A percentile compares a stretch with the other conserved stretches of the same genome.
Evolutionary conservation across 1,140 invertebrate genomes (phyloP).

Genomic region (Odontomachus brunneus): DNA sequence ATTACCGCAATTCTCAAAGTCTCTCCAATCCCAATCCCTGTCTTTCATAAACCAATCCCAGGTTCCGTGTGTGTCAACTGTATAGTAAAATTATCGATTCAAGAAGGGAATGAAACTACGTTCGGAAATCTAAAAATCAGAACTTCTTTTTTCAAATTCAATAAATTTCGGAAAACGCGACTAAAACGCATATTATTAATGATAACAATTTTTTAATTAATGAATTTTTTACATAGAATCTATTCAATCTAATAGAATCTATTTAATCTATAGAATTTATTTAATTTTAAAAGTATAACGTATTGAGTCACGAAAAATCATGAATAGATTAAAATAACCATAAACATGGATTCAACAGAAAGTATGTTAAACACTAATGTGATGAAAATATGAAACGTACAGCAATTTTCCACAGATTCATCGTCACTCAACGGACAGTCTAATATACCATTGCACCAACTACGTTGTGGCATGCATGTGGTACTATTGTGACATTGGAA

Average conservation of each 20-base stretch:
- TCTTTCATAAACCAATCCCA: conserved; percentile 67
- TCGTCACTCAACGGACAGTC: conserved; percentile 91
- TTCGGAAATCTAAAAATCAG: conserved; percentile 10
- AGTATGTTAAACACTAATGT: background rate
- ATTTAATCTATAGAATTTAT: too few species aligned
- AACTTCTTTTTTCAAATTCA: conserved; percentile 12
- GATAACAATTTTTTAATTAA: background rate
- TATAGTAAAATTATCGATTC: conserved; percentile 47
- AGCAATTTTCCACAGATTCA: conserved; percentile 84
- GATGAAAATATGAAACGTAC: conserved; percentile 70
- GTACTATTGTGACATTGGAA: conserved; percentile 89
- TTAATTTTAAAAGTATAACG: too few species aligned
- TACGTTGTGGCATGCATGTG: conserved; percentile 89
- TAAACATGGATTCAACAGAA: background rate
- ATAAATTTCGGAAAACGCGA: background rate
- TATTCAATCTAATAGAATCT: background rate
- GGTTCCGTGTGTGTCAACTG: conserved; percentile 74
- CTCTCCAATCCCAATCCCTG: conserved; percentile 48
- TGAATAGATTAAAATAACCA: background rate
- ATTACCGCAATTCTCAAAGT: conserved; percentile 56
- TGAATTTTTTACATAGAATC: background rate
- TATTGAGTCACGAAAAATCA: too few species aligned
- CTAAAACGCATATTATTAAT: background rate
- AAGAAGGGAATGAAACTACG: background rate
- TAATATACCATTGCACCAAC: conserved; percentile 87